Evolutionary conservation across 2,888 invertebrate genomes (phyloP), one percentile per base, ranked within the genome.

Genomic region (Chironomus tentans): DNA sequence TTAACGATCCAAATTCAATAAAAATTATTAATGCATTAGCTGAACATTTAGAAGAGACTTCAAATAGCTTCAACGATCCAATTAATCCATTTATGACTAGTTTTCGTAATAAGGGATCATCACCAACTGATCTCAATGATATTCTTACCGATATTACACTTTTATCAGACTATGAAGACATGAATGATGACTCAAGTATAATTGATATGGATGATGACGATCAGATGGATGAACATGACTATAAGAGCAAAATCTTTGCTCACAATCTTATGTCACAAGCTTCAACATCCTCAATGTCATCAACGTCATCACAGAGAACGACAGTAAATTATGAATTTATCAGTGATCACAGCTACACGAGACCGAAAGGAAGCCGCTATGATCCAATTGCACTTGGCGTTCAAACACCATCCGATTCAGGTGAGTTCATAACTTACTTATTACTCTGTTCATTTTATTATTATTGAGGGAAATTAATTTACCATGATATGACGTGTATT

Each of bases 331-430:
- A 80, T 50, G 22, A 70, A 62, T 70, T 70, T 82, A 28, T 80
- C 81, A 56, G 83, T 79, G 93, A 87, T 86, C 93, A 87, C 86
- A 91, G 88, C 85, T 93, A 93, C 79, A 88, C 90, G 78, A 88
- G 89, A 78, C 87, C 88, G 80, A 86, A 86, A 79, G 74, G 74
- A 65, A 85, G 84, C 78, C 87, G 86, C 82, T 86, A 90, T 78
- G 91, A 91, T 81, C 77, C 81, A 48, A 71, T 76, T 48, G 87
- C 87, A 80, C 88, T 92, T 73, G 93, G 92, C 79, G 88, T 93
- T 28, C 93, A 93, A 81, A 94, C 95, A 79, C 94, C 95, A 76
- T 94, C 95, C 62, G 95, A 95, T 88, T 94, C 95, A 78, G 94
- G 95, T 90, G 86, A 91, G 91, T 87, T 22, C 46, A 28, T 68